phyloP scores from a whole-genome alignment of 92 coral and sea anemone species.

The Micromussa lordhowensis region DNA sequence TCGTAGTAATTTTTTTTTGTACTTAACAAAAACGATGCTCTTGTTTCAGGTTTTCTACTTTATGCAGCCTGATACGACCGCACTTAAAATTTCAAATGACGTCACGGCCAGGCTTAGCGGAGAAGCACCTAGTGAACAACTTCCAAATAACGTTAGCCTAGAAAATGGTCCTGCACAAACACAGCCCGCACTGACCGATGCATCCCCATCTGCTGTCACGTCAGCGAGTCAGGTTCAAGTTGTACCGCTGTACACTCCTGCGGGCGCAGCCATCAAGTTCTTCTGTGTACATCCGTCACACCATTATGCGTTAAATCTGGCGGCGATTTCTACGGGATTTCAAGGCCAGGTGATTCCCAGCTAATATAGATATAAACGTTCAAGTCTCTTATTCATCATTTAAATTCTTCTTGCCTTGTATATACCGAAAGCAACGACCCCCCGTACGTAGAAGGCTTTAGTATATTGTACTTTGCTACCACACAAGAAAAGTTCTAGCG shows the following conservation, averaged over 20 bases:
- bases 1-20: no score
- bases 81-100: conserved; percentile 62
- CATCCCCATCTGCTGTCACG: conserved; percentile 1
- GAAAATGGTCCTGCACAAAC: not conserved
- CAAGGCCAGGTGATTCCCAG: conserved; percentile 52
- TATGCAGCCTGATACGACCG: conserved; percentile 89
- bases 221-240: conserved; percentile 43
- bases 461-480: no score
- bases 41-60: conserved; percentile 78
- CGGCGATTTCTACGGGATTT: conserved; percentile 71
- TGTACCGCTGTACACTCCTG: conserved; percentile 80
- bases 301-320: conserved; percentile 77
- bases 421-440: no score
- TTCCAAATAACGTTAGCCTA: not conserved
- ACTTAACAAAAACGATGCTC: no score
- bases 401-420: no score
- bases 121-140: not conserved
- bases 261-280: conserved; percentile 67
- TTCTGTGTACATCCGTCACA: conserved; percentile 88
- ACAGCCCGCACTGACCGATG: conserved; percentile 1
- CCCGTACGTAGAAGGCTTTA: no score
- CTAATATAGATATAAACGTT: not conserved
- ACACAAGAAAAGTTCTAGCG: no score
- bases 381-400: not conserved
- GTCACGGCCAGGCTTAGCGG: conserved; percentile 28